Evolutionary conservation across 2,797 vertebrate genomes (phyloP).

Genomic region (Poliocrania exsul): DNA sequence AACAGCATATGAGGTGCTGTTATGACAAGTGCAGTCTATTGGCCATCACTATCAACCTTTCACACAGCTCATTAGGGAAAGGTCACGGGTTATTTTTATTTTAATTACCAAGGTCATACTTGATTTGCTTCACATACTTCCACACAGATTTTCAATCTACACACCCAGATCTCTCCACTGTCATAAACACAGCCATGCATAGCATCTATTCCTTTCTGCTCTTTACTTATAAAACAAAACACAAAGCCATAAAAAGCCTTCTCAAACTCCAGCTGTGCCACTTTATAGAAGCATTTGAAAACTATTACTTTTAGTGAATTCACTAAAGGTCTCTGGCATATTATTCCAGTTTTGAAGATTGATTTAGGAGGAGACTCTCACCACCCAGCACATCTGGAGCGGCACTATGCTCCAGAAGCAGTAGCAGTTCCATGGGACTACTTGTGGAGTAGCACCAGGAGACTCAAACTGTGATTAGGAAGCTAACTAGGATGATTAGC

Average conservation of each 20-base stretch:
- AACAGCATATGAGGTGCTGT: constrained; percentile 5
- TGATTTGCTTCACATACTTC: constrained; percentile 30
- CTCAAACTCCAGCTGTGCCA: constrained; percentile 43
- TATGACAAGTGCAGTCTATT: constrained; percentile 33
- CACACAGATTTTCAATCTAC: constrained; percentile 11
- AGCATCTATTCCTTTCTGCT: constrained; percentile 10
- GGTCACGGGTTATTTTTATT: constrained; percentile 43
- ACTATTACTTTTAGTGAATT: constrained; percentile 40
- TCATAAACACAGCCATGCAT: constrained; percentile 11
- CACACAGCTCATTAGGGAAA: constrained; percentile 55
- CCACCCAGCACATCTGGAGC: neutral
- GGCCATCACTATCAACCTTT: constrained; percentile 51
- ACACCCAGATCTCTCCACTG: neutral
- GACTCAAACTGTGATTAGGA: neutral
- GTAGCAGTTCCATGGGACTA: neutral
- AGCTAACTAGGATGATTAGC: neutral
- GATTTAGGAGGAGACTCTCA: constrained; percentile 7
- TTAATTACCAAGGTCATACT: constrained; percentile 23
- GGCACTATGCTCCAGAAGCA: neutral
- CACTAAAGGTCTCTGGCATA: neutral
- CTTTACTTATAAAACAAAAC: constrained; percentile 28
- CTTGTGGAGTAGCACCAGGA: neutral
- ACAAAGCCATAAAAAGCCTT: constrained; percentile 46
- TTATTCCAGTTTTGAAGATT: neutral
- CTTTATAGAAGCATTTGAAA: constrained; percentile 55